Evolutionary conservation across 1,140 invertebrate genomes (phyloP).

Genomic region (Monochamus saltuarius): DNA sequence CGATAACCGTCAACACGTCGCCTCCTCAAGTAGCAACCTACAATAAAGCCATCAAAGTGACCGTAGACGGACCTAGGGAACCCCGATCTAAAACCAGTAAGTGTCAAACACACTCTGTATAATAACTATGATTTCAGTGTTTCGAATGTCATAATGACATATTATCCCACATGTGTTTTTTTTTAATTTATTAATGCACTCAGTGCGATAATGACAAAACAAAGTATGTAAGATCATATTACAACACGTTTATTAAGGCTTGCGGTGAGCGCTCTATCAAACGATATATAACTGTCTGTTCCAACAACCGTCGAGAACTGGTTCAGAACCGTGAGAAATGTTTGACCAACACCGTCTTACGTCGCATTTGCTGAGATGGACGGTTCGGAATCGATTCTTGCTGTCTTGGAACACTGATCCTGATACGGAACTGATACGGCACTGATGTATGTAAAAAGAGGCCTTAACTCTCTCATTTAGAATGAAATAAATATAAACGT

Average conservation of each 20-base stretch:
- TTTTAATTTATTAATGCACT: no score
- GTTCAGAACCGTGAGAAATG: no score
- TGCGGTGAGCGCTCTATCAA: not conserved
- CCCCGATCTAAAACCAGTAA: constrained; percentile 96
- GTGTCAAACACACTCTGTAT: no score
- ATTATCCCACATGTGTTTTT: not conserved
- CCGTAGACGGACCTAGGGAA: constrained; percentile 96
- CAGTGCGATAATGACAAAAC: not conserved
- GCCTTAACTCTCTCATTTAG: no score
- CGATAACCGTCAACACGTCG: constrained; percentile 88
- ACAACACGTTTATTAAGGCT: not conserved
- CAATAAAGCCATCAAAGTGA: constrained; percentile 97
- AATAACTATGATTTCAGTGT: not conserved
- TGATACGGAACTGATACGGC: no score
- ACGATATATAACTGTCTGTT: not conserved
- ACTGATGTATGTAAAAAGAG: no score
- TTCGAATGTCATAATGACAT: not conserved
- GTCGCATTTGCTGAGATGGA: no score
- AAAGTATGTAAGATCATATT: not conserved
- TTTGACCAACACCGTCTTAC: no score
- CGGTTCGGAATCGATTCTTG: no score
- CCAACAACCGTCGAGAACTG: no score
- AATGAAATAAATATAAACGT: no score
- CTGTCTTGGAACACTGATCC: no score
- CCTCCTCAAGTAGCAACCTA: constrained; percentile 95